Evolutionary conservation across 2,113 vertebrate species (phyloP).

Genomic region (Sarotherodon lohbergeri): DNA sequence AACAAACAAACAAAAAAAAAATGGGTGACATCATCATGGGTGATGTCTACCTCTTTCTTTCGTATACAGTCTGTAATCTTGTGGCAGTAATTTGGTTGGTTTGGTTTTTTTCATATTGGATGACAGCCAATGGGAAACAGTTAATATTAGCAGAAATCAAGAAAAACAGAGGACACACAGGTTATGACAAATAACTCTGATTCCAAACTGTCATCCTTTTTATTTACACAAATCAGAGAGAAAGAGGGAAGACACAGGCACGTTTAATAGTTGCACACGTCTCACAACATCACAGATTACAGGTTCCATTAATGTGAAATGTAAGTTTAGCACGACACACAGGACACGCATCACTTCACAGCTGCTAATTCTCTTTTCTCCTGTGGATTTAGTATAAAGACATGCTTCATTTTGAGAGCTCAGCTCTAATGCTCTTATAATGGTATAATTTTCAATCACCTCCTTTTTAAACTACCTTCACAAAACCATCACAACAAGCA

Average conservation of each 20-base stretch:
- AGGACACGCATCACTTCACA: not conserved
- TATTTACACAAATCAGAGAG: slow-evolving; percentile 18
- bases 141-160: not conserved
- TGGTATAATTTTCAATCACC: not conserved
- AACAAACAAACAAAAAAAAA: not conserved
- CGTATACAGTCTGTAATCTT: not conserved
- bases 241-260: not conserved
- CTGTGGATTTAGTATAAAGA: not conserved
- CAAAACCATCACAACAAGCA: not conserved
- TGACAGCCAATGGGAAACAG: not conserved
- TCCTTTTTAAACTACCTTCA: not conserved
- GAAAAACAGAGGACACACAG: not conserved
- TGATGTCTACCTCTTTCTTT: not conserved
- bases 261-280: slow-evolving; percentile 10
- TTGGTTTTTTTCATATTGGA: not conserved
- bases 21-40: not conserved
- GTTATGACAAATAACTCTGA: not conserved
- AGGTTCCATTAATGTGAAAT: not conserved
- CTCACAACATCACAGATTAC: slow-evolving; percentile 23
- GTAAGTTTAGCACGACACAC: not conserved
- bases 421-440: not conserved
- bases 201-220: not conserved
- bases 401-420: not conserved
- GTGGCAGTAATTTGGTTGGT: not conserved
- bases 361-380: not conserved